Percentiles rank a stretch among this genome's conserved stretches.
These are phyloP conservation scores for Cotesia typhae DNA, from an alignment of 1,140 invertebrate genomes.

Conservation along the genomic window DNA sequence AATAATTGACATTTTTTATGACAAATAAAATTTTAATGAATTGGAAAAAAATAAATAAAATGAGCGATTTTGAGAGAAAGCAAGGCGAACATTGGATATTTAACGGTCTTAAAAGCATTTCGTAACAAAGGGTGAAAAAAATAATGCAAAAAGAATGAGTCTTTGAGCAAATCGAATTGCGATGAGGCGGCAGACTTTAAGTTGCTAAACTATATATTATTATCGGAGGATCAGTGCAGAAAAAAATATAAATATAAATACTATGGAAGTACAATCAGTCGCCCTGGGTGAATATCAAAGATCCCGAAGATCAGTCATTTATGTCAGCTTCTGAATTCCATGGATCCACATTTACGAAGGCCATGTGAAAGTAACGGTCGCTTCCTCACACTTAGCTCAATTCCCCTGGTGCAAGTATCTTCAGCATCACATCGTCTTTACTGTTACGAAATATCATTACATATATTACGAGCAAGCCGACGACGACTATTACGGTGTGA, in stretches of 20 bases:
- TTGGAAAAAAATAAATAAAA: not conserved
- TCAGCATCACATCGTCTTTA: not conserved
- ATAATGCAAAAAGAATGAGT: no score
- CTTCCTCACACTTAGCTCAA: slow-evolving; percentile 36
- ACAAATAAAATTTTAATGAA: not conserved
- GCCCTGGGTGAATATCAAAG: not conserved
- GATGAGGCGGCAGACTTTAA: no score
- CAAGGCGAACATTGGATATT: no score
- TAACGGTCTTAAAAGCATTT: no score
- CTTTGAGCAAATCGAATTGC: no score
- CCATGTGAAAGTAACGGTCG: slow-evolving; percentile 53
- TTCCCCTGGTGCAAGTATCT: no score
- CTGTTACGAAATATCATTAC: slow-evolving; percentile 32
- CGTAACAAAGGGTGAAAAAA: no score
- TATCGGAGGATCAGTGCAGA: not conserved
- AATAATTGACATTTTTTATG: not conserved
- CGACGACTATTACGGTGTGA: not conserved
- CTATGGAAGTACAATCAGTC: not conserved
- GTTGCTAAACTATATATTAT: slow-evolving; percentile 1
- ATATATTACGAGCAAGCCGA: slow-evolving; percentile 8
- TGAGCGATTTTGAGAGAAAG: not conserved
- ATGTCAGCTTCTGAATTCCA: slow-evolving; percentile 47
- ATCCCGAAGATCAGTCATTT: slow-evolving; percentile 28
- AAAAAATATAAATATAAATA: not conserved
- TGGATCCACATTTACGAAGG: slow-evolving; percentile 47